These are phyloP conservation scores for Sylvia borin DNA, from an alignment of 2,797 vertebrate genomes.

Conservation along the genomic window DNA sequence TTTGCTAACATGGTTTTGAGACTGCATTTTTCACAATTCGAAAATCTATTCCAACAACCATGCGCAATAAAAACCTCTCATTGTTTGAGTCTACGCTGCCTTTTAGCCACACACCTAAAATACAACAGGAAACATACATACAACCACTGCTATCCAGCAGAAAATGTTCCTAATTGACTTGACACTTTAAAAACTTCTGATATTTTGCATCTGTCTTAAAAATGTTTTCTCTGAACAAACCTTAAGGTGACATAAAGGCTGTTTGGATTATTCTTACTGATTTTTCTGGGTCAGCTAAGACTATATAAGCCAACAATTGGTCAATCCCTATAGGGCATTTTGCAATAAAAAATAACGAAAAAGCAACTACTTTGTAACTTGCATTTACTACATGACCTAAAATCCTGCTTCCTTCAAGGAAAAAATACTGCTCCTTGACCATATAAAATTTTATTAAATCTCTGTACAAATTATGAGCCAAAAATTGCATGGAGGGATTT, in stretches of 20 bases:
- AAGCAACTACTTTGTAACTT: not conserved
- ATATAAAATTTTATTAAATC: not conserved
- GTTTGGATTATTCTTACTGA: not conserved
- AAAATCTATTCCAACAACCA: not conserved
- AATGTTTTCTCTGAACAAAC: conserved; percentile 20
- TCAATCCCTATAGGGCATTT: not conserved
- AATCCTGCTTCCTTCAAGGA: not conserved
- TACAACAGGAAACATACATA: not conserved
- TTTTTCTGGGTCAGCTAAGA: not conserved
- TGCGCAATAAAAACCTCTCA: not conserved
- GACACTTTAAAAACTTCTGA: conserved; percentile 1
- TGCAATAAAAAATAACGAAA: not conserved
- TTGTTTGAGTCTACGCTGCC: not conserved
- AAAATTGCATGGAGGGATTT: not conserved
- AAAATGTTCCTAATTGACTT: not conserved
- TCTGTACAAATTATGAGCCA: not conserved
- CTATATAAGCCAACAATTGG: not conserved
- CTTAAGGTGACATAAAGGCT: not conserved
- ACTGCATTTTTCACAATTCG: conserved; percentile 11
- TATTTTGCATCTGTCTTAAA: conserved; percentile 6
- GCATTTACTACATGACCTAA: not conserved
- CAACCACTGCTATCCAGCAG: not conserved
- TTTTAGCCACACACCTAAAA: conserved; percentile 40
- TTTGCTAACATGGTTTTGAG: conserved; percentile 21
- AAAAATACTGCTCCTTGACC: not conserved